phyloP scores from a whole-genome alignment of 2,113 vertebrate genomes.

The Malurus alboscapulatus region DNA sequence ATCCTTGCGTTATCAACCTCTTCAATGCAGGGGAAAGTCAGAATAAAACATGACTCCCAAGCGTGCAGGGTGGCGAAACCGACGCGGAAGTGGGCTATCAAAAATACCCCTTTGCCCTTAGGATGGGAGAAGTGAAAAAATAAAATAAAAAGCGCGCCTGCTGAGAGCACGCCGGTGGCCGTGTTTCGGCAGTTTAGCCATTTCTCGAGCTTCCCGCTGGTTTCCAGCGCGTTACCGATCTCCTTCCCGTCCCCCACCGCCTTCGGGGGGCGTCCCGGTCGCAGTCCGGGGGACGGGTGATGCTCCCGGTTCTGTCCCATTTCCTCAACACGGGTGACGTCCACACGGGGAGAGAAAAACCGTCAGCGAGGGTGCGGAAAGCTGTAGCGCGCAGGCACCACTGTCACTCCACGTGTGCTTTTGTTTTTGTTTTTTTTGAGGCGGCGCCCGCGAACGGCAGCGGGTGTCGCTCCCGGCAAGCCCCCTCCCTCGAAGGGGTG shows the following conservation, averaged over 20 bases:
- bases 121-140: too few relatives aligned
- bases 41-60: slow-evolving; percentile 12
- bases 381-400: not conserved
- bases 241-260: accelerated
- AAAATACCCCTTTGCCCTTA: not conserved
- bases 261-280: not conserved
- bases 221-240: not conserved
- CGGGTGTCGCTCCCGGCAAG: not conserved
- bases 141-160: accelerated
- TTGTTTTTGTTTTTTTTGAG: not conserved
- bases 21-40: slow-evolving; percentile 42
- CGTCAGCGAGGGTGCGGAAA: too few relatives aligned
- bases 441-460: accelerated
- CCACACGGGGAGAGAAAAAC: not conserved
- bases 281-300: too few relatives aligned
- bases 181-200: not conserved
- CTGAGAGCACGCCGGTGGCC: not conserved
- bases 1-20: slow-evolving; percentile 53
- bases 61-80: not conserved
- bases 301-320: not conserved
- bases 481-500: too few relatives aligned
- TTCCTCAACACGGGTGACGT: not conserved
- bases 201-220: not conserved
- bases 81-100: not conserved
- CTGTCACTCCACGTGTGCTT: not conserved